Conservation (phyloP, 2,113 vertebrate species). For the Gadus macrocephalus region DNA sequence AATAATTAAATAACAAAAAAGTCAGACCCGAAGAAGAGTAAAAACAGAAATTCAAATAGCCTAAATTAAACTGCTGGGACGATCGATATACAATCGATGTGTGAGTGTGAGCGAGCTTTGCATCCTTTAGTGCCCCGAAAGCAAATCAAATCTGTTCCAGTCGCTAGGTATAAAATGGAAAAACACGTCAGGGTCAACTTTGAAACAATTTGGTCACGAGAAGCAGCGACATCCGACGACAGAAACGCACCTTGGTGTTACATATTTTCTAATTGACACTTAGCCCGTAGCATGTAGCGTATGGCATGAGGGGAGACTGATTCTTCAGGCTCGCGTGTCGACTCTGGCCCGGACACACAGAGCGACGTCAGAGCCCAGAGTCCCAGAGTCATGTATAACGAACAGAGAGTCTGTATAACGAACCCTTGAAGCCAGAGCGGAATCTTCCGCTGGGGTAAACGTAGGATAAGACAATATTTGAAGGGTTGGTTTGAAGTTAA, state of each 20-base stretch:
- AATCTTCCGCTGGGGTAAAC: too few species aligned
- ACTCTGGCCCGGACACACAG: slow-evolving; percentile 24
- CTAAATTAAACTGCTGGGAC: too few species aligned
- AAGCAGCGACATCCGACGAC: not conserved
- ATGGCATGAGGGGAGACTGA: slow-evolving; percentile 20
- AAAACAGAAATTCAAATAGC: too few species aligned
- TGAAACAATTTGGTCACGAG: not conserved
- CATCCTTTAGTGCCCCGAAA: not conserved
- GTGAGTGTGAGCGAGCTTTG: not conserved
- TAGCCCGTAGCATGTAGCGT: slow-evolving; percentile 40
- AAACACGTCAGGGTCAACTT: not conserved
- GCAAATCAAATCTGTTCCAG: not conserved
- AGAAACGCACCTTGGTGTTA: too few species aligned
- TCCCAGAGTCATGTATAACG: slow-evolving; percentile 26
- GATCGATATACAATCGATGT: not conserved
- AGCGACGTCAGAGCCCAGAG: not conserved
- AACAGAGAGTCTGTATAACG: not conserved
- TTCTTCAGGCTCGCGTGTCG: slow-evolving; percentile 2
- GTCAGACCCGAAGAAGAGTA: too few species aligned
- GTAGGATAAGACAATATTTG: too few species aligned
- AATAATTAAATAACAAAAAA: too few species aligned
- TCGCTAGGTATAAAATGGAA: not conserved
- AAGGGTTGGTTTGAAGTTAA: too few species aligned
- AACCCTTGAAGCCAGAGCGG: too few species aligned
- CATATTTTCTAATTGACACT: not conserved